These are phyloP conservation scores for Autographa gamma DNA, from an alignment of 2,888 invertebrate genomes.

Conservation along the genomic window DNA sequence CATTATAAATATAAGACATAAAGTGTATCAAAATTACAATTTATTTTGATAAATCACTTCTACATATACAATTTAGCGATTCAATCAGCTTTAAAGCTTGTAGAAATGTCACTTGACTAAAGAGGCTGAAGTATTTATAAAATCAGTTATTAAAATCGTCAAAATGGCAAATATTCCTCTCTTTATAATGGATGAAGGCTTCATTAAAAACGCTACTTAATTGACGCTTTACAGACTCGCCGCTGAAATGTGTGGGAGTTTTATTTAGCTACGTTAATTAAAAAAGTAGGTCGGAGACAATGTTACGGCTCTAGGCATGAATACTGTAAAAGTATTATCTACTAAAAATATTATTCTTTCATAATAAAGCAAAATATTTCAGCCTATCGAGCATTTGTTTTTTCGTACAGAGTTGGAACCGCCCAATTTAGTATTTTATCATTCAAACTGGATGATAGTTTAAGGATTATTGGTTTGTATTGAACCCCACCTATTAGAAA, in stretches of 20 bases:
- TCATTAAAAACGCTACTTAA: constrained; percentile 38
- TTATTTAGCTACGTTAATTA: constrained; percentile 15
- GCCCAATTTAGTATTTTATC: background rate
- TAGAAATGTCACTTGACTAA: too few relatives aligned
- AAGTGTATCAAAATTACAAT: too few relatives aligned
- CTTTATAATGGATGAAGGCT: constrained; percentile 25
- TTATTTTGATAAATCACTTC: too few relatives aligned
- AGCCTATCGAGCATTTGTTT: too few relatives aligned
- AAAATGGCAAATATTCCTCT: background rate
- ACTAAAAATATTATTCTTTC: background rate
- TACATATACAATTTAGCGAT: too few relatives aligned
- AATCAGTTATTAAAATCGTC: too few relatives aligned
- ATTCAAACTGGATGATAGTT: background rate
- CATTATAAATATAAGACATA: too few relatives aligned
- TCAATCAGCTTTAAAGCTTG: too few relatives aligned
- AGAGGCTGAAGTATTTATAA: too few relatives aligned
- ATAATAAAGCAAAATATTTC: too few relatives aligned
- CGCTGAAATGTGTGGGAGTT: constrained; percentile 27
- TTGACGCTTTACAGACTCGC: constrained; percentile 9
- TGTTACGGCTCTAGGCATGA: background rate
- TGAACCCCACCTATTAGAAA: background rate
- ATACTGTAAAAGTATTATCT: background rate
- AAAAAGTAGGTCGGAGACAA: background rate
- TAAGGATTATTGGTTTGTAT: background rate
- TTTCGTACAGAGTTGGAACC: too few relatives aligned